Evolutionary conservation across 2,888 invertebrate species (phyloP).

Genomic region (Spilosoma lubricipeda): DNA sequence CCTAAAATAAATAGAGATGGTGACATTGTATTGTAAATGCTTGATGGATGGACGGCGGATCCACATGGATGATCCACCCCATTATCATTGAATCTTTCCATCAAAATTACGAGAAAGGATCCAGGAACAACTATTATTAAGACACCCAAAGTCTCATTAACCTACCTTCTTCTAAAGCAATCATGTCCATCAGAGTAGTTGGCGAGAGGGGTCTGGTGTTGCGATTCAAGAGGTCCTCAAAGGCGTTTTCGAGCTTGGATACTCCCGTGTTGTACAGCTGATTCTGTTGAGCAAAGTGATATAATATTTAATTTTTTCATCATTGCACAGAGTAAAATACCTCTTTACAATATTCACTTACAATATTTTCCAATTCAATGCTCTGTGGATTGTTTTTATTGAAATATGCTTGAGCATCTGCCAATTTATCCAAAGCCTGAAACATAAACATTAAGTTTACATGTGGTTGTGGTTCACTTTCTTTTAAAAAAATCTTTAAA

Average conservation of each 20-base stretch:
- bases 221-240: constrained; percentile 93
- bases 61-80: too few relatives aligned
- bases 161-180: constrained; percentile 94
- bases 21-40: too few relatives aligned
- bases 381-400: constrained; percentile 97
- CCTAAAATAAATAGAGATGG: too few relatives aligned
- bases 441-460: neutral
- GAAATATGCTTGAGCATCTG: constrained; percentile 96
- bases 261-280: constrained; percentile 93
- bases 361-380: constrained; percentile 97
- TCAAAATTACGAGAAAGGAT: too few relatives aligned
- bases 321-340: too few relatives aligned
- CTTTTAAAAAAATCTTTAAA: too few relatives aligned
- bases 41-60: too few relatives aligned
- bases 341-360: constrained; percentile 76
- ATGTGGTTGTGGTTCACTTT: too few relatives aligned
- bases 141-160: neutral
- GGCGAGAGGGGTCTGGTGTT: constrained; percentile 95
- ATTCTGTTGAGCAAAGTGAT: constrained; percentile 74
- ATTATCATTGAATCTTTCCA: too few relatives aligned
- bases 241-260: constrained; percentile 94
- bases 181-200: constrained; percentile 94
- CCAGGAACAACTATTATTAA: too few relatives aligned
- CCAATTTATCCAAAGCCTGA: constrained; percentile 92
- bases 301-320: too few relatives aligned